Evolutionary conservation across 2,797 vertebrate genomes (phyloP).

Genomic region (Enteromius treurensis): DNA sequence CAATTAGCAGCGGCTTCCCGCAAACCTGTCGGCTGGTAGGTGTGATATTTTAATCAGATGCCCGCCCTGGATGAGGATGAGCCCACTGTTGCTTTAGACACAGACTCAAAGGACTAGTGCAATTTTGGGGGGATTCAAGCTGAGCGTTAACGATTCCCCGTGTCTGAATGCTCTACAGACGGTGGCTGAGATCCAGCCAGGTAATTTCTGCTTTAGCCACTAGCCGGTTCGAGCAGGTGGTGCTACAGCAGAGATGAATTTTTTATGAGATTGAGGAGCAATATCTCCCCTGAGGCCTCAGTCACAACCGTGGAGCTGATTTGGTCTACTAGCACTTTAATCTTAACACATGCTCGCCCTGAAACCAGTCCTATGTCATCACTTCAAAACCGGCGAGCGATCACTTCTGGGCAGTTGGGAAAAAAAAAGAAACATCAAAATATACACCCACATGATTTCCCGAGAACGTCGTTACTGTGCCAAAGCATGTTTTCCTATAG

Average conservation of each 20-base stretch:
- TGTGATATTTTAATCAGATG: slow-evolving; percentile 47
- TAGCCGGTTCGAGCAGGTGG: neutral
- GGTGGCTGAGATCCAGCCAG: neutral
- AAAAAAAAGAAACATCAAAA: neutral
- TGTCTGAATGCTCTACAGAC: neutral
- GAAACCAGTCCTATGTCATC: slow-evolving; percentile 11
- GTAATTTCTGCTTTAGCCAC: slow-evolving; percentile 29
- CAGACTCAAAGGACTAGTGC: neutral
- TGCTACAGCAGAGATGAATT: slow-evolving; percentile 1
- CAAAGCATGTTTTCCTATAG: slow-evolving; percentile 29
- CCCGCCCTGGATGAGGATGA: slow-evolving; percentile 18
- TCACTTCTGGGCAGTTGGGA: slow-evolving; percentile 4
- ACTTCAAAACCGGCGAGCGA: neutral
- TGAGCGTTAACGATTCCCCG: neutral
- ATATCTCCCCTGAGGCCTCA: neutral
- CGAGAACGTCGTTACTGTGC: neutral
- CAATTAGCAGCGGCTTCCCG: slow-evolving; percentile 35
- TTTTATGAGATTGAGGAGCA: slow-evolving; percentile 34
- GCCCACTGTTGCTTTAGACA: slow-evolving; percentile 16
- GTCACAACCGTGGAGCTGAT: slow-evolving; percentile 10
- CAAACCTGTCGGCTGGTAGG: slow-evolving; percentile 31
- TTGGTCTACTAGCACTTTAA: slow-evolving; percentile 18
- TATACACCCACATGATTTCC: neutral
- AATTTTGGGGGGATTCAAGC: neutral
- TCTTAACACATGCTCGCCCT: slow-evolving; percentile 20